Evolutionary conservation across 2,113 vertebrate species (phyloP).

Genomic region (Crotalus helleri): DNA sequence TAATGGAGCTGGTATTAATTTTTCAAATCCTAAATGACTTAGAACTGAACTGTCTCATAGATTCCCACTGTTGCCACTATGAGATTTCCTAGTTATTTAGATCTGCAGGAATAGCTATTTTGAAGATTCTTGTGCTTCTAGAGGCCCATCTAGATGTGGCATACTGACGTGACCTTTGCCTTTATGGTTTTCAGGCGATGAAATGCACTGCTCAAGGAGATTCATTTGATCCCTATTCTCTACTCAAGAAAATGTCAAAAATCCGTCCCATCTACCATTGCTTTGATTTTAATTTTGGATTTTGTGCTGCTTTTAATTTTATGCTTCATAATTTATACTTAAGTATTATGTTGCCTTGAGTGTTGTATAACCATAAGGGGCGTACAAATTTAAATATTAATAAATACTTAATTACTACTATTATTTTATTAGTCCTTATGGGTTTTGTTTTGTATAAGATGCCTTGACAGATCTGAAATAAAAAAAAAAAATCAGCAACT

Average conservation of each 20-base stretch:
- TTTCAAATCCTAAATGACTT: neutral
- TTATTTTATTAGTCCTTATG: neutral
- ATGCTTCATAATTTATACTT: neutral
- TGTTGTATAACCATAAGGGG: neutral
- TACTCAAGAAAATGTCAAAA: neutral
- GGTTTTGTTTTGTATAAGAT: neutral
- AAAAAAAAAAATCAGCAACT: neutral
- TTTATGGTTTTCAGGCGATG: neutral
- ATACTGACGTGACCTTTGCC: neutral
- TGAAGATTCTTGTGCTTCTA: neutral
- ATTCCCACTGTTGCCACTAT: neutral
- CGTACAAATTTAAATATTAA: neutral
- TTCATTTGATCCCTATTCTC: neutral
- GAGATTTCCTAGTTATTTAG: neutral
- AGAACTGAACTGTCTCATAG: neutral
- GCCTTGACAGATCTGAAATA: neutral
- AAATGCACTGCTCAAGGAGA: neutral
- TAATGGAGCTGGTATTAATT: neutral
- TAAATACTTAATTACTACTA: neutral
- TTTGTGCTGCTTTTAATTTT: neutral
- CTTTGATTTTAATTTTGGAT: neutral
- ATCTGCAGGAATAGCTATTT: neutral
- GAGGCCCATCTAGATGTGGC: neutral
- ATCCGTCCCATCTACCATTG: neutral
- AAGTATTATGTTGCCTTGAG: neutral